Evolutionary conservation across 2,888 invertebrate genomes (phyloP).

Genomic region (Sinopyrophorus schimmeli): DNA sequence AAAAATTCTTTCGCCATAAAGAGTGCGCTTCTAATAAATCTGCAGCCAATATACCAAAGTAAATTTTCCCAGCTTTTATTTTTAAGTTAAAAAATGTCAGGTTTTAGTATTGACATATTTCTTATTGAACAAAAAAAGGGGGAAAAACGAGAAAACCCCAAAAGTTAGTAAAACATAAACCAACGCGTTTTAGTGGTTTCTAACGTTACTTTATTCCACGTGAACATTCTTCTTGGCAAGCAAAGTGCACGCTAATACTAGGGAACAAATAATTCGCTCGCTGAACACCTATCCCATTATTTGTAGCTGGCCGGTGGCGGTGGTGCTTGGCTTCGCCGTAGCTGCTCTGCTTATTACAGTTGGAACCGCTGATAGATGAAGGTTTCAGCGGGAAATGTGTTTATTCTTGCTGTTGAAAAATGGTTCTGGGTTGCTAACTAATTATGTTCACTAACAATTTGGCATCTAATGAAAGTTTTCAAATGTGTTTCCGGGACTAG

Average conservation of each 20-base stretch:
- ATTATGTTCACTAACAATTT: constrained; percentile 30
- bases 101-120: not conserved
- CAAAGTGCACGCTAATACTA: constrained; percentile 38
- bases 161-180: constrained; percentile 22
- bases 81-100: constrained; percentile 3
- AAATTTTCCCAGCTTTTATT: no score
- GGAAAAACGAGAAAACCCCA: constrained; percentile 11
- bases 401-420: constrained; percentile 52
- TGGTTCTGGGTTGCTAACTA: constrained; percentile 38
- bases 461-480: constrained; percentile 20
- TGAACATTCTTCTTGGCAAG: constrained; percentile 37
- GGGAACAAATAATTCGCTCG: constrained; percentile 40
- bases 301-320: constrained; percentile 36
- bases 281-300: constrained; percentile 42
- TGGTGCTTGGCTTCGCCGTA: constrained; percentile 30
- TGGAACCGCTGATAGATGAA: constrained; percentile 51
- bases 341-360: constrained; percentile 43
- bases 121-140: no score
- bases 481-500: constrained; percentile 8
- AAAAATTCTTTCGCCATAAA: no score
- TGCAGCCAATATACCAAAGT: no score
- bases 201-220: constrained; percentile 31
- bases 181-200: constrained; percentile 21
- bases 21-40: no score
- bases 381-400: constrained; percentile 48